Evolutionary conservation across 2,888 invertebrate species (phyloP).

Genomic region (Leucozona laternaria): DNA sequence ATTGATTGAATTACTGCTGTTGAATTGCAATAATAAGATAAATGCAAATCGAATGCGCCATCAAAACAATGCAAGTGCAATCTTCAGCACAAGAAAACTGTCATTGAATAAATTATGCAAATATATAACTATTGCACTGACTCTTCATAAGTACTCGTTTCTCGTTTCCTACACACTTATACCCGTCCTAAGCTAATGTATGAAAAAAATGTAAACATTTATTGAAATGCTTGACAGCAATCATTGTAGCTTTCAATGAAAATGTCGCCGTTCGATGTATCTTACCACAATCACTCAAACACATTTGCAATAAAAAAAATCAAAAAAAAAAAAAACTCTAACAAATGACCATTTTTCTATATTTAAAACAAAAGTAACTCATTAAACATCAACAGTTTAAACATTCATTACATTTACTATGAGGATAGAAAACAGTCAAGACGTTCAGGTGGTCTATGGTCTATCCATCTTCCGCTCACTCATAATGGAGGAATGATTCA

Average conservation of each 20-base stretch:
- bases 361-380: constrained; percentile 40
- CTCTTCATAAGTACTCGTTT: constrained; percentile 5
- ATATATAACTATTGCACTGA: constrained; percentile 26
- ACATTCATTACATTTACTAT: constrained; percentile 30
- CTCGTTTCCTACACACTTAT: background rate
- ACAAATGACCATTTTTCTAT: constrained; percentile 46
- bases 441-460: constrained; percentile 35
- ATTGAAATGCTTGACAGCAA: constrained; percentile 32
- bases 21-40: constrained; percentile 27
- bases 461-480: constrained; percentile 30
- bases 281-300: constrained; percentile 39
- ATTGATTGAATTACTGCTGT: constrained; percentile 17
- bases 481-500: background rate
- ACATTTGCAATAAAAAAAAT: constrained; percentile 10
- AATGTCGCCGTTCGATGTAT: constrained; percentile 30
- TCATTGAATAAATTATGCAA: constrained; percentile 50
- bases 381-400: constrained; percentile 43
- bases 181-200: background rate
- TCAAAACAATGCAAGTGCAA: constrained; percentile 17
- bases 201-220: constrained; percentile 20
- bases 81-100: constrained; percentile 30
- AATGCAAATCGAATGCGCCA: constrained; percentile 32
- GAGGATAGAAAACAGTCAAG: constrained; percentile 5
- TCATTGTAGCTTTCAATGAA: constrained; percentile 17
- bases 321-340: background rate